Base-by-base conservation (phyloP, 2,113 vertebrate genomes). In the Manacus vitellinus region DNA sequence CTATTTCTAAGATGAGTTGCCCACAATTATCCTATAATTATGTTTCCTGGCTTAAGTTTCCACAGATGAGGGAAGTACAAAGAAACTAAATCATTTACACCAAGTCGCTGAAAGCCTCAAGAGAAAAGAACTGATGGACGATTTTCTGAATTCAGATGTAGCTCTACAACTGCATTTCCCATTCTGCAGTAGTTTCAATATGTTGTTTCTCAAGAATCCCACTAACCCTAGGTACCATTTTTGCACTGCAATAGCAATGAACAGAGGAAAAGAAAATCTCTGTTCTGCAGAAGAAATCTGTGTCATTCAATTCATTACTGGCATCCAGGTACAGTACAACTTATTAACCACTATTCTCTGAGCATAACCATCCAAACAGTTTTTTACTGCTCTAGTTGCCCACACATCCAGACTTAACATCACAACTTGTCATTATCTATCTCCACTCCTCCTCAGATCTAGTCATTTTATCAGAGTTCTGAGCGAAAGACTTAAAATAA, bases 291-390 rank as follows among this genome's bases (percentile, higher is more conserved):
- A 85, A 89, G 28, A 55, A 67, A 67, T 56, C 6, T 39, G 13
- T 12, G 17, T 51, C 65, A 31, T 11, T 59, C 47, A 59, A 33
- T 3, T 89, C 0, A 0, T 72, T 67, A 55, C 13, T 55, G 58
- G 35, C 25, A 88, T 59, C 10, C 21, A 59, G 47, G 28, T 35
- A 33, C 7, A 14, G 4, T 51, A 51, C 1, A 2, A 52, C 54
- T 81, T 80, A 71, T 23, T 68, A 83, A 65, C 13, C 25, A 10
- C 23, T 65, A 8, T 30, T 30, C 35, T 79, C 71, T 51, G 9
- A 72, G 56, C 17, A 18, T 0, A 0, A 24, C 9, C 23, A 54
- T 58, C 16, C 28, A 82, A 62, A 1, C 20, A 54, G 7, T 8
- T 63, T 85, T 85, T 88, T 31, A 47, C 14, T 5, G 14, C 37